Conservation (phyloP, 1,140 invertebrate genomes). For the Pogonomyrmex barbatus region DNA sequence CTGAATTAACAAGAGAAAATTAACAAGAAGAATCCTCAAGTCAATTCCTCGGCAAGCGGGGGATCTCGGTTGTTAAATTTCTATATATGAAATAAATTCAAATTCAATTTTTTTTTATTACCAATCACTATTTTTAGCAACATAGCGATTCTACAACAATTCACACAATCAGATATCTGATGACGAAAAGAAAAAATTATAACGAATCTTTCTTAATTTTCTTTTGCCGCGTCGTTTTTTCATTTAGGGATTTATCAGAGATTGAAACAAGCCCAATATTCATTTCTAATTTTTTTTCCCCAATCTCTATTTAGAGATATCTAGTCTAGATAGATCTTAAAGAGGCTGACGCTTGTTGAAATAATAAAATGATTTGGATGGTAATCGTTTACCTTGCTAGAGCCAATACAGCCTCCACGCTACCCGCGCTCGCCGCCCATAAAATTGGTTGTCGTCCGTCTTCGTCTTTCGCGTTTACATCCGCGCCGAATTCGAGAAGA, state of each 20-base stretch:
- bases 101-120: too few species aligned
- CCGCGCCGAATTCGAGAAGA: slow-evolving; percentile 92
- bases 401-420: slow-evolving; percentile 94
- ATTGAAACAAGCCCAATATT: background rate
- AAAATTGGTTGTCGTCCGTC: slow-evolving; percentile 97
- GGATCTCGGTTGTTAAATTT: too few species aligned
- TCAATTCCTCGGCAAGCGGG: too few species aligned
- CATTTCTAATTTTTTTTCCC: background rate
- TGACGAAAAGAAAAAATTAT: slow-evolving; percentile 3
- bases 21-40: too few species aligned
- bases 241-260: background rate
- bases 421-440: slow-evolving; percentile 99
- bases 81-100: too few species aligned
- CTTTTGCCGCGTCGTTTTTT: background rate
- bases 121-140: too few species aligned
- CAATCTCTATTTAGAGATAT: background rate
- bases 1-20: slow-evolving; percentile 63
- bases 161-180: too few species aligned
- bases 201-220: background rate
- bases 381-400: slow-evolving; percentile 90
- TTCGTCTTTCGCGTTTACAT: slow-evolving; percentile 94
- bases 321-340: background rate
- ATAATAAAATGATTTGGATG: background rate
- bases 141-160: too few species aligned
- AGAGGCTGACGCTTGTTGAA: background rate